Evolutionary conservation across 2,888 invertebrate genomes (phyloP), one percentile per base, ranked within the genome.

Genomic region (Hydroisotoma schaefferi): DNA sequence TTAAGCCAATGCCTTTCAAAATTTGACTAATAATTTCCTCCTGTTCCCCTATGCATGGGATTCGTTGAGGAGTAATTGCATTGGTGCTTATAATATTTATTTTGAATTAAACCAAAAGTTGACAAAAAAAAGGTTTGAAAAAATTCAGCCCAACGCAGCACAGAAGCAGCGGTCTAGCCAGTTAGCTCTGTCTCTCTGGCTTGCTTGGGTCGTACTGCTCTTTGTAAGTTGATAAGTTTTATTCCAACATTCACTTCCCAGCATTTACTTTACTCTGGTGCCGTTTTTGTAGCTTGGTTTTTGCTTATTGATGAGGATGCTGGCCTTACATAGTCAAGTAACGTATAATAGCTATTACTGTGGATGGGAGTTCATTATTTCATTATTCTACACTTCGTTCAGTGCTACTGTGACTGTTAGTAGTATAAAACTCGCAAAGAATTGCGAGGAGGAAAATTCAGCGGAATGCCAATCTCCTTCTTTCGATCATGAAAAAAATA

Each of bases 111-210:
- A 40, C 5, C 40, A 40, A 4, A 40, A 15, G n/a, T 18, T 20
- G 15, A 40, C 20, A 40, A 15, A 40, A 5, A 18, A 5, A 40
- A 40, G 40, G 8, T 40, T 15, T 40, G 40, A 40, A 40, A 18
- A 40, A 40, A 40, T 40, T 20, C n/a, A 40, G 20, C n/a, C n/a
- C 40, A 40, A 40, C 20, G n/a, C 40, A 18, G n/a, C 20, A 40
- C 40, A 15, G 20, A 15, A 15, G 40, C 40, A 40, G 40, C 40
- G 40, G 46, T 46, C 46, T 46, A 23, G 12, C 20, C 46, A 23
- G 23, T 46, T 46, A 3, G 46, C 20, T 52, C 52, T 52, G 26
- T 33, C 52, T 52, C 22, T 18, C 38, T 52, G 37, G 29, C 52
- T 52, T 29, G 52, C 52, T 37, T 4, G 33, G 18, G 15, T 18